Evolutionary conservation across 2,113 vertebrate genomes (phyloP).

Genomic region (Mirounga angustirostris): DNA sequence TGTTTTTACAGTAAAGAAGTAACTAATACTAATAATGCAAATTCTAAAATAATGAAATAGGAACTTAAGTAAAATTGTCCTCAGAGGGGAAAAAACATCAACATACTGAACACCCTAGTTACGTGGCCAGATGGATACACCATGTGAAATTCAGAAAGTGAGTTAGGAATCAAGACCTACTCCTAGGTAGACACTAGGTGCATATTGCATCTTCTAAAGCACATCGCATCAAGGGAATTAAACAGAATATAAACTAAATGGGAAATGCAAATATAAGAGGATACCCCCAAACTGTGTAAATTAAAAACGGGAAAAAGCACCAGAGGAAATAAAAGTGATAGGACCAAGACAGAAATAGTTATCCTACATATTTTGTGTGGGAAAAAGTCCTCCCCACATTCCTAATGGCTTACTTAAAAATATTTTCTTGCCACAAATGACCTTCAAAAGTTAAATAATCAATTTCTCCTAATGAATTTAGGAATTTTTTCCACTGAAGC

Average conservation of each 20-base stretch:
- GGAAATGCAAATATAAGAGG: neutral
- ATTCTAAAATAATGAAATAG: slow-evolving; percentile 12
- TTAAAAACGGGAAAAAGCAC: neutral
- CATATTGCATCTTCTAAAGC: neutral
- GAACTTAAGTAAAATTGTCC: neutral
- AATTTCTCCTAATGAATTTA: neutral
- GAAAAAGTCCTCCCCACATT: neutral
- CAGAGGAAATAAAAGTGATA: neutral
- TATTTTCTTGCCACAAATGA: neutral
- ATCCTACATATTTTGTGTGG: neutral
- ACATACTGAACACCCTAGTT: neutral
- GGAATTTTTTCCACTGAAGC: neutral
- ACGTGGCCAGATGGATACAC: neutral
- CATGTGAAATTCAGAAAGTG: neutral
- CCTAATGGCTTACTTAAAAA: neutral
- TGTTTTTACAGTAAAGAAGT: neutral
- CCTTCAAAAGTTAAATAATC: neutral
- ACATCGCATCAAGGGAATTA: neutral
- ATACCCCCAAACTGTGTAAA: neutral
- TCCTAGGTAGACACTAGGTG: neutral
- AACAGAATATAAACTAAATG: neutral
- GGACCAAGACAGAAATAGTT: neutral
- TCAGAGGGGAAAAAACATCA: neutral
- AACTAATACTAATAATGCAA: neutral
- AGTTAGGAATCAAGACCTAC: neutral